These are phyloP conservation scores for Eupithecia vulgata DNA, from an alignment of 2,888 invertebrate species.

Conservation along the genomic window DNA sequence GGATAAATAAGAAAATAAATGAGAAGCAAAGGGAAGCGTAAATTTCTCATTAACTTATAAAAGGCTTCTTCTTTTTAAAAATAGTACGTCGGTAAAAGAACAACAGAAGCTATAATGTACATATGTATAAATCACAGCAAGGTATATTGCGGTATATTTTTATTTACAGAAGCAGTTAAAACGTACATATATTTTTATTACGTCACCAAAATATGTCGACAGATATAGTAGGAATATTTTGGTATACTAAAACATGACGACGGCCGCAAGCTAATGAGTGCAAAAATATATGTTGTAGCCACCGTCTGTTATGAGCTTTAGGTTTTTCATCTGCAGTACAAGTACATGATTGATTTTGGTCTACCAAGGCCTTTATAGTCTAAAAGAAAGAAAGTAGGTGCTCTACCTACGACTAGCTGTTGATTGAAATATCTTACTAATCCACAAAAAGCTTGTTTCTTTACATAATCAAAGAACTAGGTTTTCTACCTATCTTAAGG, in stretches of 20 bases:
- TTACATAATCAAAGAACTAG: background rate
- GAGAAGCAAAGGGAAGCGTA: background rate
- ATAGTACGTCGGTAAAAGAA: background rate
- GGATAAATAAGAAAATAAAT: background rate
- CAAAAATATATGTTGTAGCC: no score
- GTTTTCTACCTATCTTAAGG: background rate
- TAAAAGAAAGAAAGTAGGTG: background rate
- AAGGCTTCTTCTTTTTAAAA: background rate
- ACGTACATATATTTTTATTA: no score
- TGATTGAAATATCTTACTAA: background rate
- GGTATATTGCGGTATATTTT: no score
- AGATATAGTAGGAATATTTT: no score
- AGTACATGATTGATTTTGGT: background rate
- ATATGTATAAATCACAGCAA: no score
- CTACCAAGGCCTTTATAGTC: background rate
- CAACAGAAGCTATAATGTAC: no score
- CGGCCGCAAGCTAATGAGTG: no score
- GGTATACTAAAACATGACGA: no score
- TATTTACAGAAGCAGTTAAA: no score
- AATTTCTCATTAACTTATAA: background rate
- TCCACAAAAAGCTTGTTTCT: background rate
- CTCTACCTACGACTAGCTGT: background rate
- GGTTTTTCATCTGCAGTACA: no score
- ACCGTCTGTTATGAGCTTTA: no score
- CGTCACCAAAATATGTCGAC: no score